Evolutionary conservation across 2,888 invertebrate species (phyloP).

Genomic region (Apamea anceps): DNA sequence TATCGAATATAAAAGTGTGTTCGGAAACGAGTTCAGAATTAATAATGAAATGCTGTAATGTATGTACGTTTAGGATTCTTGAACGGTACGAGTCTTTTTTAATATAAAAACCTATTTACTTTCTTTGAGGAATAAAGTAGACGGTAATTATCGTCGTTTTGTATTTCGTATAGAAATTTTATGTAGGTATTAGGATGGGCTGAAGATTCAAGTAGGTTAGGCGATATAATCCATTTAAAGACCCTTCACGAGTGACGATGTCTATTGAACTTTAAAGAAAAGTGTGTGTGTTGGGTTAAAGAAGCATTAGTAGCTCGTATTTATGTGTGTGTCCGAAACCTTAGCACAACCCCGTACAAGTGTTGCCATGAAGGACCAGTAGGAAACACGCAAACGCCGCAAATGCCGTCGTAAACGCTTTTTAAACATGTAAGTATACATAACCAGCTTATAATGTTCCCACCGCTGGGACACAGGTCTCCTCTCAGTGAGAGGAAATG

Average conservation of each 20-base stretch:
- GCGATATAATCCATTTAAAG: background rate
- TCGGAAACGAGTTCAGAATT: conserved; percentile 45
- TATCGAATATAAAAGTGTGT: conserved; percentile 36
- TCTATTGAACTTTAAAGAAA: background rate
- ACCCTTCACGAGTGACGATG: background rate
- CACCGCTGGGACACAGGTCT: background rate
- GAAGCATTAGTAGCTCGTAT: too few relatives aligned
- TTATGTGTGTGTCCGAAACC: background rate
- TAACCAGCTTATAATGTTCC: background rate
- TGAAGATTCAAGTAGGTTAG: background rate
- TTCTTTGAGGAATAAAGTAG: conserved; percentile 12
- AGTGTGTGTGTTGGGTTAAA: too few relatives aligned
- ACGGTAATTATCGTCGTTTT: conserved; percentile 10
- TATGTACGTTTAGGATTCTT: conserved; percentile 31
- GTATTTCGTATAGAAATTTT: background rate
- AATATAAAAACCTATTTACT: conserved; percentile 4
- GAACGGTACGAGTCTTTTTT: conserved; percentile 20
- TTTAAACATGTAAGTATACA: background rate
- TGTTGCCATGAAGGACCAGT: background rate
- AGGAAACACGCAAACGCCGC: background rate
- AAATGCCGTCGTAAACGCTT: background rate
- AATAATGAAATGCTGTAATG: conserved; percentile 38
- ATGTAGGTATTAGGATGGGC: background rate
- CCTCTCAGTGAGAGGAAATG: background rate
- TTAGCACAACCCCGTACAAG: background rate